Evolutionary conservation across 1,140 invertebrate species (phyloP), one percentile per base, ranked within the genome.

Genomic region (Apis cerana): DNA sequence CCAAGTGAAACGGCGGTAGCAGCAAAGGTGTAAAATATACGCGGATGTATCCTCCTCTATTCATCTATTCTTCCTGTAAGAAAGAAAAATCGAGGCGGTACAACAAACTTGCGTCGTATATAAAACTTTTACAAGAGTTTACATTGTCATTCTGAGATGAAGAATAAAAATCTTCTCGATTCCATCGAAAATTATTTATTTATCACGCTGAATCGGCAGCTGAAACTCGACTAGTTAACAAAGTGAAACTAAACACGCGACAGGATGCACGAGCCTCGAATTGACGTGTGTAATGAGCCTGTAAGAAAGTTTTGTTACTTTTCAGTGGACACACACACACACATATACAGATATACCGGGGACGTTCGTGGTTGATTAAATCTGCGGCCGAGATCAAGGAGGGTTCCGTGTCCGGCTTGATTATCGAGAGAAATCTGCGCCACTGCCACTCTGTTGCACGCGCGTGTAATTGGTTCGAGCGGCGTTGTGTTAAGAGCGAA

Each of bases 291-390:
- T 80, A 80, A 80, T 43, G 77, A 80, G 77, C 77, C 58, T 19
- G 77, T 54, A 80, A 79, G 77, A 79, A 79, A 71, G 77, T 80
- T 80, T 80, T 71, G 77, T 80, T 80, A 71, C 27, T 80, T 80
- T 80, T 80, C 68, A 80, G 56, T 48, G 58, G 33, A 43, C 33
- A 0, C 15, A 50, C 72, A 17, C 72, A 17, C n/a, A 59, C n/a
- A 27, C 19, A 33, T n/a, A 67, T 3, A 33, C 33, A 2, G 33
- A 33, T 27, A 27, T 27, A 27, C 19, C 11, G 68, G 67, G 21
- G 54, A 70, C 48, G 77, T 62, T 48, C 48, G 77, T 33, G 56
- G 21, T 71, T 71, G 77, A 80, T 80, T 80, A 80, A 80, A 80
- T 80, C 58, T 71, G 56, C 58, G 68, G 48, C 67, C 23, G 56